These are phyloP conservation scores for Mionectes olivaceus DNA, from an alignment of 2,797 vertebrate species.

Conservation along the genomic window DNA sequence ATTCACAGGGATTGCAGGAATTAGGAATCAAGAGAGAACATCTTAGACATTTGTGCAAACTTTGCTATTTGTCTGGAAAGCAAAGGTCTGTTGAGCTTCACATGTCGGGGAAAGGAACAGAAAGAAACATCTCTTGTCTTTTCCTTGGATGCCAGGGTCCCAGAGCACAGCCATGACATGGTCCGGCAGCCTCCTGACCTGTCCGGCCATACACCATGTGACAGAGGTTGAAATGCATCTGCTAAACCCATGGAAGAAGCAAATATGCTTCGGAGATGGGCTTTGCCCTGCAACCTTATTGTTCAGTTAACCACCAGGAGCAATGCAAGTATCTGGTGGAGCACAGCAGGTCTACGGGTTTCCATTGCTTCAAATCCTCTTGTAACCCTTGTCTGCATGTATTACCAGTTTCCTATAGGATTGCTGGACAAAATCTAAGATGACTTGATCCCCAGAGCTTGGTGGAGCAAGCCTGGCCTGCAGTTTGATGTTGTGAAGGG, in stretches of 20 bases:
- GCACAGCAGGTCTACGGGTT: not conserved
- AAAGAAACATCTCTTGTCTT: not conserved
- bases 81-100: not conserved
- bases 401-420: accelerated
- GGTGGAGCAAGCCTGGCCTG: not conserved
- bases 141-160: not conserved
- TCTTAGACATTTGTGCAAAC: not conserved
- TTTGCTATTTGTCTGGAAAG: not conserved
- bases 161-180: not conserved
- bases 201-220: not conserved
- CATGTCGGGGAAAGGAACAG: not conserved
- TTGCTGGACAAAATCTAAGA: not conserved
- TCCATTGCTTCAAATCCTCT: not conserved
- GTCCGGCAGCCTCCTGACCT: not conserved
- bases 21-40: accelerated
- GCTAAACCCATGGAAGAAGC: not conserved
- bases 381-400: accelerated
- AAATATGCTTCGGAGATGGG: accelerated
- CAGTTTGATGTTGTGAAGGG: not conserved
- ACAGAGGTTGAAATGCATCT: not conserved
- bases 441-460: not conserved
- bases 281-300: not conserved
- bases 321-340: not conserved
- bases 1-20: not conserved
- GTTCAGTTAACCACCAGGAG: not conserved